Conservation (phyloP, 2,797 vertebrate species). For the Threskiornis aethiopicus region DNA sequence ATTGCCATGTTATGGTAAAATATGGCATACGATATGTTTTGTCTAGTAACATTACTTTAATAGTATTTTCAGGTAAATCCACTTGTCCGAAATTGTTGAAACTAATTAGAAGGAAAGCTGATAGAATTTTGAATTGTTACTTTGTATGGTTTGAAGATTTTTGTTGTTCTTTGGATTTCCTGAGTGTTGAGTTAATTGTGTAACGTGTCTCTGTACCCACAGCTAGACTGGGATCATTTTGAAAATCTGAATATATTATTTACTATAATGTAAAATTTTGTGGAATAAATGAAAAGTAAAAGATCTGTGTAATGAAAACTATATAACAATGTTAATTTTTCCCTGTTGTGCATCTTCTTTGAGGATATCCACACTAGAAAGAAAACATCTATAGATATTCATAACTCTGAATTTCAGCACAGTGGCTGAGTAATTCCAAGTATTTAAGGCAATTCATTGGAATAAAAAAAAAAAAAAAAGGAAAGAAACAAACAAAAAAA, state of each 20-base stretch:
- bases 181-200: neutral
- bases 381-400: neutral
- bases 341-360: neutral
- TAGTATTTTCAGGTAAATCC: neutral
- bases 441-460: neutral
- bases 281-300: neutral
- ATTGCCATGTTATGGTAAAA: neutral
- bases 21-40: neutral
- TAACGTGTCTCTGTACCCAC: neutral
- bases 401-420: neutral
- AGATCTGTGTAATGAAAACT: neutral
- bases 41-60: neutral
- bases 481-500: rapidly evolving
- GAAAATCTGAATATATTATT: neutral
- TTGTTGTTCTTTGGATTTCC: neutral
- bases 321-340: neutral
- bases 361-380: neutral
- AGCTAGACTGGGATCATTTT: neutral
- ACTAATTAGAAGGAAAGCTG: neutral
- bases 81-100: neutral
- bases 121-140: neutral
- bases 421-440: neutral
- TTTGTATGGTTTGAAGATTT: neutral
- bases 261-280: neutral
- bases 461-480: neutral